phyloP scores from a whole-genome alignment of 2,113 vertebrate species.

The Lasiurus borealis region DNA sequence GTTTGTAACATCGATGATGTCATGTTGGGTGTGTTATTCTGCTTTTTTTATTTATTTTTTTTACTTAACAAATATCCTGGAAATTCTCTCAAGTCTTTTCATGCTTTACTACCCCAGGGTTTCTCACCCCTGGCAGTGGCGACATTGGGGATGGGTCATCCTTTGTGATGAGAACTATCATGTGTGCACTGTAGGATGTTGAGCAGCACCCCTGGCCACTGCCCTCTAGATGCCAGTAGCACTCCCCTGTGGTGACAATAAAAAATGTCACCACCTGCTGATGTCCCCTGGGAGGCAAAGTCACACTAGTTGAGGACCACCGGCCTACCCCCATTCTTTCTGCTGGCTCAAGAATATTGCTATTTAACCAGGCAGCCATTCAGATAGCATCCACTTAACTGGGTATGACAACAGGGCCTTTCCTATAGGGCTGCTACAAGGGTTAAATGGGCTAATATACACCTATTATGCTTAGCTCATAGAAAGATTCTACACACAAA shows the following conservation, averaged over 20 bases:
- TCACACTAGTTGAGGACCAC: background rate
- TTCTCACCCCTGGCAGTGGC: too few species aligned
- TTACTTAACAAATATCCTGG: background rate
- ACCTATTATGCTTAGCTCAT: background rate
- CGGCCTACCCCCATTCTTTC: background rate
- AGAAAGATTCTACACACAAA: background rate
- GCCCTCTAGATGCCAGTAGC: background rate
- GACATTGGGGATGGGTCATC: fast-evolving
- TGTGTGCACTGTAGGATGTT: too few species aligned
- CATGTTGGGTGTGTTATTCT: too few species aligned
- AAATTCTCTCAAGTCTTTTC: background rate
- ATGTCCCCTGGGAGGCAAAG: background rate
- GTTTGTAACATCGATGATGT: background rate
- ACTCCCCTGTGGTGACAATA: background rate
- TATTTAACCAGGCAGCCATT: background rate
- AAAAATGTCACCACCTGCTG: background rate
- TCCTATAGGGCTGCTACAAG: background rate
- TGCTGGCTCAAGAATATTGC: background rate
- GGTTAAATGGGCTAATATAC: background rate
- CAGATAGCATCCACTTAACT: background rate
- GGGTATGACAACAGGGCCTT: too few species aligned
- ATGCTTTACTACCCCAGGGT: fast-evolving
- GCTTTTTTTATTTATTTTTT: background rate
- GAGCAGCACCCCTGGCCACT: background rate
- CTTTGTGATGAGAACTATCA: background rate